phyloP scores from a whole-genome alignment of 2,797 vertebrate genomes.

The Typhlichthys eigenmanni region DNA sequence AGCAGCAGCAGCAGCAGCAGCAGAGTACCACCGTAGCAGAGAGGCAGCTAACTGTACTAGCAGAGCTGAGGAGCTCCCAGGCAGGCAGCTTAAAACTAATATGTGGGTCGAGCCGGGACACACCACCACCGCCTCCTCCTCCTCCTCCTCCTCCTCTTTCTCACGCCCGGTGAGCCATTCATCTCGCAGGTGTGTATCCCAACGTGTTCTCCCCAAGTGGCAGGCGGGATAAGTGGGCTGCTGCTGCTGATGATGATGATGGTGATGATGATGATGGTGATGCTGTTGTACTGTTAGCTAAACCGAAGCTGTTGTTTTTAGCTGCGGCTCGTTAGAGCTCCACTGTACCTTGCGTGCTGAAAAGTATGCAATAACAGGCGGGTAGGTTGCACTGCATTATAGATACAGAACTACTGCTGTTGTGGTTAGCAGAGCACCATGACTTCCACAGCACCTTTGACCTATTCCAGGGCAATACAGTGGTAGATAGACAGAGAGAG shows the following conservation, averaged over 20 bases:
- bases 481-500: no score
- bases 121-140: conserved; percentile 35
- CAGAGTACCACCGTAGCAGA: conserved; percentile 51
- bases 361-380: conserved; percentile 10
- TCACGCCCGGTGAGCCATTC: conserved; percentile 64
- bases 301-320: conserved; percentile 37
- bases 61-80: conserved; percentile 65
- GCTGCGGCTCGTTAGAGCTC: conserved; percentile 46
- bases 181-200: conserved; percentile 76
- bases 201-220: conserved; percentile 31
- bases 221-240: conserved; percentile 20
- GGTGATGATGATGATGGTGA: neutral
- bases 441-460: no score
- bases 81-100: conserved; percentile 58
- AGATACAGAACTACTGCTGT: no score
- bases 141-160: conserved; percentile 54
- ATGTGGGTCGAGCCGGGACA: conserved; percentile 83
- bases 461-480: no score
- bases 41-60: conserved; percentile 49
- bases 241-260: neutral
- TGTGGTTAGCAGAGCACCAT: no score
- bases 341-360: conserved; percentile 38
- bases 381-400: conserved; percentile 28
- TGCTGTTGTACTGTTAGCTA: conserved; percentile 32
- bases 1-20: conserved; percentile 20